A percentile compares a stretch with the other conserved stretches of the same genome.
Conservation (phyloP, 2,888 invertebrate genomes). For the Morpho deidamia region DNA sequence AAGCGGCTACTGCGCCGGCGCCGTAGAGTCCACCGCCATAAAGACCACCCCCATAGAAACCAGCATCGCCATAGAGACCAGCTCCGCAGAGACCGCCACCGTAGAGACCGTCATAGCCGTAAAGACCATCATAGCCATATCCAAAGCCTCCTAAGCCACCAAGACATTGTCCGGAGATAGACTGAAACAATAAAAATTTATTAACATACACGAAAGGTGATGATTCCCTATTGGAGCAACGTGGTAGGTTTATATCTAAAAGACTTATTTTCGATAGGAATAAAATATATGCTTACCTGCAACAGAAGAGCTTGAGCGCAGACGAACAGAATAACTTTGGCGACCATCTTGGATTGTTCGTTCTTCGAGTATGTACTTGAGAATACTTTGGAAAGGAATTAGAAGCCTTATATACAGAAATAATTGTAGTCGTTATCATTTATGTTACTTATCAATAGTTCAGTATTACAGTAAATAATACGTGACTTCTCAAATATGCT, state of each 20-base stretch:
- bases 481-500: no score
- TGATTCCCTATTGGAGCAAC: no score
- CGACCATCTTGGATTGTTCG: conserved; percentile 5
- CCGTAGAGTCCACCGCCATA: neutral
- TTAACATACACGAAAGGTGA: neutral
- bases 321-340: no score
- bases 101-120: neutral
- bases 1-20: conserved; percentile 1
- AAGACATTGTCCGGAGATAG: conserved; percentile 26
- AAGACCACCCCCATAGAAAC: conserved; percentile 22
- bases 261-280: no score
- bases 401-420: neutral
- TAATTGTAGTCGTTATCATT: neutral
- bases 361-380: conserved; percentile 4
- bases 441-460: no score
- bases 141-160: conserved; percentile 4
- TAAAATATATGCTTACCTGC: neutral
- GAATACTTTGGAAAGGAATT: neutral
- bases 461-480: no score
- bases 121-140: neutral
- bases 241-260: no score
- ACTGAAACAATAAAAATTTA: conserved; percentile 20
- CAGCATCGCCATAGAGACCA: conserved; percentile 3
- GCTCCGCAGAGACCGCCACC: conserved; percentile 6
- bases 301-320: neutral